Percentiles rank a stretch among this genome's conserved stretches.
These are phyloP conservation scores for Drosophila kepulauana DNA, from an alignment of 1,140 invertebrate genomes.

Conservation along the genomic window DNA sequence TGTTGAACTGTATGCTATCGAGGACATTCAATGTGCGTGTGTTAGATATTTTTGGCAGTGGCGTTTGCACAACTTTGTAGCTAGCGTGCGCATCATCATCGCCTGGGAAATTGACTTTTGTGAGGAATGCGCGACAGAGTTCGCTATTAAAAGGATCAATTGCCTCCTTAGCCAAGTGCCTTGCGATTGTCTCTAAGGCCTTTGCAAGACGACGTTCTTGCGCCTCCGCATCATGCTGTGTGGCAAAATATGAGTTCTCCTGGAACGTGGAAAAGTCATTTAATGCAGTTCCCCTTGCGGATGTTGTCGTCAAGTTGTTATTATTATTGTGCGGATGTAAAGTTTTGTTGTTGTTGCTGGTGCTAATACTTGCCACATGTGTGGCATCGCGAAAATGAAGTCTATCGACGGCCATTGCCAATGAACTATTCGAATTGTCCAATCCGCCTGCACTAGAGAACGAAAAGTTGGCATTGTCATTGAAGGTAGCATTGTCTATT, in stretches of 20 bases:
- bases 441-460: constrained; percentile 76
- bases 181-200: constrained; percentile 75
- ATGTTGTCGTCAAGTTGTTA: constrained; percentile 48
- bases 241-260: constrained; percentile 84
- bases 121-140: constrained; percentile 86
- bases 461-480: constrained; percentile 81
- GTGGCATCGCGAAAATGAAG: constrained; percentile 74
- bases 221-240: constrained; percentile 78
- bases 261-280: constrained; percentile 82
- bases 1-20: constrained; percentile 87
- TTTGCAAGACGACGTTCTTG: constrained; percentile 77
- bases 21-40: constrained; percentile 86
- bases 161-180: constrained; percentile 72
- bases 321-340: constrained; percentile 60
- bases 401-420: constrained; percentile 72
- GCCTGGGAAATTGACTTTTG: constrained; percentile 86
- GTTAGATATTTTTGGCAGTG: constrained; percentile 85
- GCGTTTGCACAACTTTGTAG: constrained; percentile 80
- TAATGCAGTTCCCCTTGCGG: constrained; percentile 12
- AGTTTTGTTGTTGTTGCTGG: constrained; percentile 45
- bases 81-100: constrained; percentile 73
- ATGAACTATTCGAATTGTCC: constrained; percentile 79
- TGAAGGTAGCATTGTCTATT: constrained; percentile 68
- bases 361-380: constrained; percentile 15
- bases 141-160: constrained; percentile 88